A percentile compares a stretch with the other conserved stretches of the same genome.
These are phyloP conservation scores for Nasalis larvatus DNA, from an alignment of 2,113 vertebrate genomes.

Conservation along the genomic window DNA sequence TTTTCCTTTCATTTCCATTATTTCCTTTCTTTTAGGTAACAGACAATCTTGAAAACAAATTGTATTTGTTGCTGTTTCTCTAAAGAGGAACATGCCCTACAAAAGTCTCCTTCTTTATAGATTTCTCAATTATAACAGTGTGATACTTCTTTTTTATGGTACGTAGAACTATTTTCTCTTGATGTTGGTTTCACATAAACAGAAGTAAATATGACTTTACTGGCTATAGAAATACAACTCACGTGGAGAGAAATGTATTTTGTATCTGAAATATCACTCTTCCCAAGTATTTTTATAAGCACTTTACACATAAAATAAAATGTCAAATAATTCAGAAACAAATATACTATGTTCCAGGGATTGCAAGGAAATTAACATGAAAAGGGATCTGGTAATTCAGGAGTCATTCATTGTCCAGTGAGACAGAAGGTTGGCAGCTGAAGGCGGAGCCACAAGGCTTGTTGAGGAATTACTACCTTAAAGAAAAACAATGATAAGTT, in stretches of 20 bases:
- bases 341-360: neutral
- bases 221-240: neutral
- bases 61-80: neutral
- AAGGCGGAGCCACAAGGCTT: no score
- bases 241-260: accelerated
- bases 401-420: neutral
- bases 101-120: neutral
- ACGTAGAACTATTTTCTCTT: neutral
- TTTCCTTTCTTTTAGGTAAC: neutral
- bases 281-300: neutral
- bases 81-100: neutral
- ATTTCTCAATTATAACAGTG: neutral
- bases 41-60: neutral
- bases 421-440: neutral
- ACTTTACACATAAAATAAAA: neutral
- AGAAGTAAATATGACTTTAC: neutral
- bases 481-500: neutral
- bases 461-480: no score
- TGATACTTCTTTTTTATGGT: neutral
- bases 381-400: neutral
- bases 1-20: neutral
- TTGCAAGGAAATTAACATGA: neutral
- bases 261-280: neutral
- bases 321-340: neutral
- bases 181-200: neutral